phyloP scores from a whole-genome alignment of 1,140 invertebrate genomes.

The Megalonaias nervosa region DNA sequence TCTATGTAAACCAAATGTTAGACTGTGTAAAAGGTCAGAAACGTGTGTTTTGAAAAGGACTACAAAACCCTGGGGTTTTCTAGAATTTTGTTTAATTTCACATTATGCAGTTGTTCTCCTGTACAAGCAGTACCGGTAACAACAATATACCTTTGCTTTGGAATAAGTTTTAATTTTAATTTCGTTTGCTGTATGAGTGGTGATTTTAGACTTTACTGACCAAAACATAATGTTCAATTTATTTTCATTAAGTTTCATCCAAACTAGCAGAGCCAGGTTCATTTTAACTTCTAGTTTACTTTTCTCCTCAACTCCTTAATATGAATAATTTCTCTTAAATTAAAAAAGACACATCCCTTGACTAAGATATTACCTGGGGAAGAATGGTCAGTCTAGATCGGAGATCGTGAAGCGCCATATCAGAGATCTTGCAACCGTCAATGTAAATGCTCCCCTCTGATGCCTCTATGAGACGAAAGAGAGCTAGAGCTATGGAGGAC shows the following conservation, averaged over 20 bases:
- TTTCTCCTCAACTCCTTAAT: not conserved
- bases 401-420: no score
- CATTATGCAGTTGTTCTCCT: not conserved
- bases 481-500: no score
- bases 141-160: not conserved
- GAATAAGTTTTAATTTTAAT: not conserved
- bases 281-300: not conserved
- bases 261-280: not conserved
- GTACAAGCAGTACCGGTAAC: no score
- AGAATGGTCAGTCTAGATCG: no score
- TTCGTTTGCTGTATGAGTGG: not conserved
- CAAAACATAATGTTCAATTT: not conserved
- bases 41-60: not conserved
- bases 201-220: not conserved
- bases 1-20: not conserved
- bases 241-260: not conserved
- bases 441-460: no score
- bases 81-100: not conserved
- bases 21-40: no score
- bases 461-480: no score
- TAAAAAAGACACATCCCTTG: not conserved
- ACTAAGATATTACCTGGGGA: no score
- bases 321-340: not conserved
- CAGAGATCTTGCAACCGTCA: no score
- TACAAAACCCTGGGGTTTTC: not conserved